Conservation (phyloP, 2,113 vertebrate genomes). For the Peromyscus californicus region DNA sequence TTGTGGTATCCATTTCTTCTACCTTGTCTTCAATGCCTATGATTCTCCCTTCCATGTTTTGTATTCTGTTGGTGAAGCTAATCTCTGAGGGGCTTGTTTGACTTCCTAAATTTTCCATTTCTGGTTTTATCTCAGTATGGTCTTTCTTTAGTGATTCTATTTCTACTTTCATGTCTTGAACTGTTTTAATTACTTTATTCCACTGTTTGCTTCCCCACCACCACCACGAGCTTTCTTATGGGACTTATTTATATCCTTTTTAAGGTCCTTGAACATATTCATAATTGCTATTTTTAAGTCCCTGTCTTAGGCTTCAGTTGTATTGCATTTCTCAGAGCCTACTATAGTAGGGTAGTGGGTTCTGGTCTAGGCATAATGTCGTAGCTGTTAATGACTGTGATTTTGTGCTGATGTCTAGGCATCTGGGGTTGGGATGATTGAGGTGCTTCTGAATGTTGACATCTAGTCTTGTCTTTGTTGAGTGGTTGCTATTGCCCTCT, state of each 20-base stretch:
- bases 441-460: background rate
- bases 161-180: background rate
- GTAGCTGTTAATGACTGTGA: background rate
- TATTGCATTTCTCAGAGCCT: background rate
- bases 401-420: background rate
- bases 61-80: background rate
- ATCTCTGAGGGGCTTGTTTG: background rate
- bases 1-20: background rate
- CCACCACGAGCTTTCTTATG: background rate
- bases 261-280: background rate
- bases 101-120: background rate
- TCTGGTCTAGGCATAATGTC: background rate
- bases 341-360: background rate
- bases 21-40: background rate
- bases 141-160: background rate
- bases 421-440: background rate
- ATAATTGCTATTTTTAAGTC: background rate
- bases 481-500: background rate
- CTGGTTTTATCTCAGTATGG: background rate
- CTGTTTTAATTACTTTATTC: background rate
- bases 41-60: background rate
- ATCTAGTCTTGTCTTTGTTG: background rate
- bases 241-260: background rate
- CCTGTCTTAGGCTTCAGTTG: background rate
- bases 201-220: background rate